Evolutionary conservation across 2,888 invertebrate genomes (phyloP).

Genomic region (Megalurothrips usitatus): DNA sequence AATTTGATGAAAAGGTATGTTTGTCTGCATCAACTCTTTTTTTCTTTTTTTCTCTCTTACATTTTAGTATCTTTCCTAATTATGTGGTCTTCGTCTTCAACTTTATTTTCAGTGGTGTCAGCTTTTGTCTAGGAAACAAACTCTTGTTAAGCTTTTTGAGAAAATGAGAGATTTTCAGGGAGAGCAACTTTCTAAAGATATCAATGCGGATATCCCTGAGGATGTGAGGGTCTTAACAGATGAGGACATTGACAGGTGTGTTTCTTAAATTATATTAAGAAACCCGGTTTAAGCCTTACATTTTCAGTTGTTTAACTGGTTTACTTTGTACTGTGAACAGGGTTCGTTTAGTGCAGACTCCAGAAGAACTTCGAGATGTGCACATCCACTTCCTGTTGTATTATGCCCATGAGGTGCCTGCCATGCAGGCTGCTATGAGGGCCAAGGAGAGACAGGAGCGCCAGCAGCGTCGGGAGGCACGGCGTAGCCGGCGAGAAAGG

Average conservation of each 20-base stretch:
- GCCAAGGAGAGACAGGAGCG: constrained; percentile 42
- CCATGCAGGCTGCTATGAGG: constrained; percentile 41
- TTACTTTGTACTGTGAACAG: constrained; percentile 42
- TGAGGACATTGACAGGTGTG: constrained; percentile 72
- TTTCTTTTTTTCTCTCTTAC: background rate
- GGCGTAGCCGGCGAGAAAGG: constrained; percentile 40
- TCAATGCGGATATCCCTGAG: constrained; percentile 79
- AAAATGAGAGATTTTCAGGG: constrained; percentile 90
- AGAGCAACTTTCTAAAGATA: constrained; percentile 73
- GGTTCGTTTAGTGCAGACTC: constrained; percentile 69
- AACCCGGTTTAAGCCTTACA: too few relatives aligned
- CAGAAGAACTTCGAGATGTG: constrained; percentile 89
- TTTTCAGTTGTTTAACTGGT: too few relatives aligned
- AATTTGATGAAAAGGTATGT: constrained; percentile 80
- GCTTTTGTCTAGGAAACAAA: constrained; percentile 76
- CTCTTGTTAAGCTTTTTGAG: constrained; percentile 73
- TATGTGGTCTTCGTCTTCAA: constrained; percentile 29
- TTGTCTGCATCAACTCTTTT: background rate
- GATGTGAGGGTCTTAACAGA: constrained; percentile 76
- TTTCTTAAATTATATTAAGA: background rate
- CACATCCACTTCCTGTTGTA: constrained; percentile 90
- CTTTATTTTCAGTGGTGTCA: constrained; percentile 69
- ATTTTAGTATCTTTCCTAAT: background rate
- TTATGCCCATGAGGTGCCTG: constrained; percentile 71
- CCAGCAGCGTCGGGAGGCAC: constrained; percentile 43